Base-by-base conservation (phyloP, 2,797 vertebrate genomes). In the Pangasius mekongensis region DNA sequence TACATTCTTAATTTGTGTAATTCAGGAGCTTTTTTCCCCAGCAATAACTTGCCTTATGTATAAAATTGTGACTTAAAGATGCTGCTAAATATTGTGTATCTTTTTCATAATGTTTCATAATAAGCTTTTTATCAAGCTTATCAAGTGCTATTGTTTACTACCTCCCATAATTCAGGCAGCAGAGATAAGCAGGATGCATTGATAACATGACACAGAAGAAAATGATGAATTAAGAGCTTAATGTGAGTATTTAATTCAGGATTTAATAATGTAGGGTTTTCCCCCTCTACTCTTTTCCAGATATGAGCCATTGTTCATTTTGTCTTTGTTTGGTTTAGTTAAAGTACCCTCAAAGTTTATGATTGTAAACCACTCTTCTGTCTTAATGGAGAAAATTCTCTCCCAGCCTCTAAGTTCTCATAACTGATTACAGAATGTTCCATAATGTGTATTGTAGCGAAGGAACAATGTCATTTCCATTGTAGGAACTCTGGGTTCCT, bases 391-490 rank as follows among this genome's bases (percentile, higher is more conserved):
- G 90, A 36, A 84, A 91, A 91, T 92, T 92, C 93, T 93, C 94
- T 94, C 84, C 82, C 91, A 93, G 36, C 90, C 91, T 80, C 88
- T 91, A 64, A 56, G 87, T 84, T 86, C 81, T 93, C 90, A 93
- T 93, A 90, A 92, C 91, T 76, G 95, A 96, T 95, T 96, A 95
- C 94, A 96, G 95, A 95, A 95, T 94, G 95, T 95, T 94, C 88
- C 87, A 95, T 94, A 95, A 95, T 96, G 95, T 96, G 95, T 94
- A 95, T 93, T 93, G 91, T 94, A 91, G 91, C 84, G 87, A 87
- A 92, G 93, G 94, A 96, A 96, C 95, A 97, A 97, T 96, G 94
- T 95, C 94, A 93, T 96, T 96, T 96, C 95, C 96, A 96, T 93
- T 77, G 92, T 95, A 96, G 96, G 96, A 96, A 96, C 96, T 96